A percentile compares a stretch with the other conserved stretches of the same genome.
Evolutionary conservation across 2,888 invertebrate species (phyloP).

Genomic region (Xanthorhoe spadicearia): DNA sequence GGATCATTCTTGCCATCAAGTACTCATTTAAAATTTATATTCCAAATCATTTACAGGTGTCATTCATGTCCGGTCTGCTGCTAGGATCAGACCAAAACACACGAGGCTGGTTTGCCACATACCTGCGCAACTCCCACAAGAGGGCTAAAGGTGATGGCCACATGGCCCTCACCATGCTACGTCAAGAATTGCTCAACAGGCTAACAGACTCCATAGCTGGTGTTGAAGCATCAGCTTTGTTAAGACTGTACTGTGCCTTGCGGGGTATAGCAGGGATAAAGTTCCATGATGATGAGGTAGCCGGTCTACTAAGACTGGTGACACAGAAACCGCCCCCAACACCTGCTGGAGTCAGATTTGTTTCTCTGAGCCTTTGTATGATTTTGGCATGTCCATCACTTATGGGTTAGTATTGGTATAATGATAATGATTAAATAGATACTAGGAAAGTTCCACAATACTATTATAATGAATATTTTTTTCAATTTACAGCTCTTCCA

Average conservation of each 20-base stretch:
- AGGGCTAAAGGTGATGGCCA: conserved; percentile 90
- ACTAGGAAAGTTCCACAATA: not conserved
- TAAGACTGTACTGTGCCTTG: conserved; percentile 95
- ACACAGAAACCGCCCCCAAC: conserved; percentile 95
- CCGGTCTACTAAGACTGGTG: conserved; percentile 91
- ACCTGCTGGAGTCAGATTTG: conserved; percentile 96
- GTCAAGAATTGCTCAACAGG: conserved; percentile 90
- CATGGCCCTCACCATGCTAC: conserved; percentile 86
- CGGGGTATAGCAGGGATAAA: conserved; percentile 97
- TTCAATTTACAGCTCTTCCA: conserved; percentile 77
- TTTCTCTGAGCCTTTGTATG: conserved; percentile 96
- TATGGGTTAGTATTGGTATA: conserved; percentile 79
- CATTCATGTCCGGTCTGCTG: conserved; percentile 94
- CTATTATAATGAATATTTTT: not conserved
- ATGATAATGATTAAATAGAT: not conserved
- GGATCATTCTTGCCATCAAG: not conserved
- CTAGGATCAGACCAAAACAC: conserved; percentile 95
- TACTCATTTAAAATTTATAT: not conserved
- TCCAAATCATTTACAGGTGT: conserved; percentile 78
- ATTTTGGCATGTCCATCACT: conserved; percentile 96
- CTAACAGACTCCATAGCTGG: conserved; percentile 88
- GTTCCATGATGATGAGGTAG: conserved; percentile 96
- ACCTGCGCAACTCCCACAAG: conserved; percentile 94
- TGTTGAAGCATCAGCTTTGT: conserved; percentile 94
- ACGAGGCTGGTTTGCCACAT: conserved; percentile 96